Percentiles rank a stretch among this genome's conserved stretches.
phyloP scores from a whole-genome alignment of 2,888 invertebrate genomes.

The Tenthredo mesomela region DNA sequence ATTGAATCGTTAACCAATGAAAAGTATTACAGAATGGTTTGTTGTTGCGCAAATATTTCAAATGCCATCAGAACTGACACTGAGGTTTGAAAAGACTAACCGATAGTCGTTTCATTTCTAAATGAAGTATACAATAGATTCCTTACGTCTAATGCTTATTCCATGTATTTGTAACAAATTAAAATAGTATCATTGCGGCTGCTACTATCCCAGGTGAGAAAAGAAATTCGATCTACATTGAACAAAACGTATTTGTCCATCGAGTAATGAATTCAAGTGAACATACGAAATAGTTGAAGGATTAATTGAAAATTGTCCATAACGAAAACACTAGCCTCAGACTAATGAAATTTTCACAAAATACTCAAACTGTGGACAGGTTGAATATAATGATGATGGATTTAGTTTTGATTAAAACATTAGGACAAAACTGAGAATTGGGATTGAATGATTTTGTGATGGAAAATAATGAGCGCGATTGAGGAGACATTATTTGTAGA shows the following conservation, averaged over 20 bases:
- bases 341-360: not conserved
- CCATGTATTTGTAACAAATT: conserved; percentile 40
- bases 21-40: conserved; percentile 14
- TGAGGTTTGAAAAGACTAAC: not conserved
- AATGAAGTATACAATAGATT: not conserved
- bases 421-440: not conserved
- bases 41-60: conserved; percentile 24
- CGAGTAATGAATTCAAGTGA: not conserved
- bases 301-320: not conserved
- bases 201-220: conserved; percentile 61
- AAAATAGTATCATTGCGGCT: conserved; percentile 66
- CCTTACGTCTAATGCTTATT: not conserved
- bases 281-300: not conserved
- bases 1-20: not conserved
- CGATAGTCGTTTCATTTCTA: not conserved
- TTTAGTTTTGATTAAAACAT: not conserved
- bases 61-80: not conserved
- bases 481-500: not conserved
- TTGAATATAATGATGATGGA: not conserved
- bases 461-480: not conserved
- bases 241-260: not conserved
- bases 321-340: not conserved
- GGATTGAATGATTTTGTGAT: conserved; percentile 20
- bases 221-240: not conserved
- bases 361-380: not conserved